A percentile compares a stretch with the other conserved stretches of the same genome.
phyloP scores from a whole-genome alignment of 2,888 invertebrate genomes.

The Chrysodeixis includens region DNA sequence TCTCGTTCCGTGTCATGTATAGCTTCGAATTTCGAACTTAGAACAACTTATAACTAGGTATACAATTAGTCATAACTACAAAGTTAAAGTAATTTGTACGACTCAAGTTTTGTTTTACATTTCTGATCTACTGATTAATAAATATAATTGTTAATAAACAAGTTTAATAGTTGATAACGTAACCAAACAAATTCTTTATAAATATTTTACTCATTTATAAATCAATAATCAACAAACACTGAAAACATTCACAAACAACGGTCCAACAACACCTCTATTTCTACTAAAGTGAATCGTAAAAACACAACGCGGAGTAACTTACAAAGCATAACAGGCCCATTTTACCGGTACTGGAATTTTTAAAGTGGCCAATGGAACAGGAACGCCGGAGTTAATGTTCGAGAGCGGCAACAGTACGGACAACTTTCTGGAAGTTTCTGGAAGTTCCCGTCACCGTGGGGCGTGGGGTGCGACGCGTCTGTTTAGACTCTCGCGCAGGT shows the following conservation, averaged over 20 bases:
- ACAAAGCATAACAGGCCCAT: neutral
- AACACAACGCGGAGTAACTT: neutral
- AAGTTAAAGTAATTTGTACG: too few relatives aligned
- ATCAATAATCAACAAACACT: neutral
- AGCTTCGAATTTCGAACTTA: too few relatives aligned
- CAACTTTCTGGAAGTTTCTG: conserved; percentile 29
- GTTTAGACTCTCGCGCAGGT: conserved; percentile 63
- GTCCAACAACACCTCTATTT: neutral
- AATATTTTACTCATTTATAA: too few relatives aligned
- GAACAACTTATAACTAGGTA: neutral
- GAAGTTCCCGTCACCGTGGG: conserved; percentile 28
- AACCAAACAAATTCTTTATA: too few relatives aligned
- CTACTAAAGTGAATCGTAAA: neutral
- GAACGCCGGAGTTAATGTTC: conserved; percentile 6
- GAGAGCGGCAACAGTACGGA: conserved; percentile 16
- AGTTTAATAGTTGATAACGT: too few relatives aligned
- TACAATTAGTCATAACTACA: neutral
- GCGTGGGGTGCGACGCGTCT: conserved; percentile 35
- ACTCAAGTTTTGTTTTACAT: too few relatives aligned
- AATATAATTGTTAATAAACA: too few relatives aligned
- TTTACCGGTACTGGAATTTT: neutral
- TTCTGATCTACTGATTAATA: too few relatives aligned
- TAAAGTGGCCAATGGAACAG: conserved; percentile 6
- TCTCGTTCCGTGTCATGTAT: conserved; percentile 5
- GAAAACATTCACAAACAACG: neutral